Conservation (phyloP, 37 sponge, comb jelly and placozoan species). For the Aphrocallistes beatrix region DNA sequence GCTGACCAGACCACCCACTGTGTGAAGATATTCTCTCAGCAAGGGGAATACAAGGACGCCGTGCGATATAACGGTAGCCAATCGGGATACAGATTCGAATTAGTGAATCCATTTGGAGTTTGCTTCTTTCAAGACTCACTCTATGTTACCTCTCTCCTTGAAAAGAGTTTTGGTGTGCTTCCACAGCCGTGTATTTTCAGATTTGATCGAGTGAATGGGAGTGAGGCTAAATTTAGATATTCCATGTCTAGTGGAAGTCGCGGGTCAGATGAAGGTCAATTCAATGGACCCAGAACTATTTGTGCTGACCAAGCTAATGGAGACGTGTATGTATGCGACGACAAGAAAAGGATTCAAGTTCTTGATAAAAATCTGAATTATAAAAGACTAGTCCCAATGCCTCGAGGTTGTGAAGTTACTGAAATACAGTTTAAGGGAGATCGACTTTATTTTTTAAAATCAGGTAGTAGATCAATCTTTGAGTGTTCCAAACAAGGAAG, state of each 20-base stretch:
- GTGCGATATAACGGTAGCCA: background rate
- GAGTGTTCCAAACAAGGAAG: background rate
- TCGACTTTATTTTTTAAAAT: background rate
- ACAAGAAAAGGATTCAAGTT: background rate
- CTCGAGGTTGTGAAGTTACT: background rate
- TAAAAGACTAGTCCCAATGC: background rate
- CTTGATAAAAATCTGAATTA: background rate
- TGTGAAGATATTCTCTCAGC: background rate
- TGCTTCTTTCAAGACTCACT: background rate
- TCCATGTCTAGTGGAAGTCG: background rate
- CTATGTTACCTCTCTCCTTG: background rate
- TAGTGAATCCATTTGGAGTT: background rate
- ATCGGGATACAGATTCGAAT: background rate
- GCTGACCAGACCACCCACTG: background rate
- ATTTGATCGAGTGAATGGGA: background rate
- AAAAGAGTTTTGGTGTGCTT: background rate
- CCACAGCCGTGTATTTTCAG: background rate
- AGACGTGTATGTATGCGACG: slow-evolving; percentile 10
- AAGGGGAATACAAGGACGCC: background rate
- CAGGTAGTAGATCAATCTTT: background rate
- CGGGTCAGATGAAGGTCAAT: background rate
- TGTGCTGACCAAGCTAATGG: background rate
- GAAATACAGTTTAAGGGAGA: background rate
- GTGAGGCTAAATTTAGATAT: background rate
- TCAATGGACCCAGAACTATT: background rate